Base-by-base conservation (phyloP, 2,113 vertebrate genomes). In the Neotragus moschatus region DNA sequence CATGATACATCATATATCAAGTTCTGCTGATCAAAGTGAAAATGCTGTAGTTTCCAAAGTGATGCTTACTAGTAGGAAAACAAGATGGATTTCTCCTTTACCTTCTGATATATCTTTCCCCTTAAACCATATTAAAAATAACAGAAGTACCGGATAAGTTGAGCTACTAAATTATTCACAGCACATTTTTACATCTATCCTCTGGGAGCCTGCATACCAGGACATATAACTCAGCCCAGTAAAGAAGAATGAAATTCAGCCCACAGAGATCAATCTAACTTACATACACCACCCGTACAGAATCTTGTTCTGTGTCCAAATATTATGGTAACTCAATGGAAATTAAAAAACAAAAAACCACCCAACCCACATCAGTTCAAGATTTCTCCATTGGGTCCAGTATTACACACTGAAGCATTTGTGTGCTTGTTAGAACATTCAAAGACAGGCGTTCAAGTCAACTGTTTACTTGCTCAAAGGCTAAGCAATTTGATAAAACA, bases 91-190 rank as follows among this genome's bases (percentile, higher is more conserved):
- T 90, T 80, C 26, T 82, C 77, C 61, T 96, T 86, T 81, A 56
- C 7, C 8, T 28, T 60, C 23, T 23, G 30, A 17, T 70, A 1
- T 63, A 53, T 85, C 33, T 61, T 85, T 66, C 51, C 45, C 75
- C 39, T 93, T 88, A 58, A 96, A 79, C 21, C 15, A 49, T 15
- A 82, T 51, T 70, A 95, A 94, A 92, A 97, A 88, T 21, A 93
- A 85, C 23, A 80, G 33, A 80, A 19, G 33, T 63, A 51, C 43
- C 73, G 56, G 49, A 17, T 25, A 96, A 96, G 25, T 47, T 96
- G 14, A 60, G 70, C 80, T 96, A 16, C 70, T 79, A 73, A 96
- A 96, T 92, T 84, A 97, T 84, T 61, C 82, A 56, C 51, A 97
- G 91, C 19, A 94, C 66, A 96, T 88, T 60, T 96, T 93, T 55